Percentiles rank a stretch among this genome's conserved stretches.
These are phyloP conservation scores for Hylia prasina DNA, from an alignment of 2,113 vertebrate genomes.

Conservation along the genomic window DNA sequence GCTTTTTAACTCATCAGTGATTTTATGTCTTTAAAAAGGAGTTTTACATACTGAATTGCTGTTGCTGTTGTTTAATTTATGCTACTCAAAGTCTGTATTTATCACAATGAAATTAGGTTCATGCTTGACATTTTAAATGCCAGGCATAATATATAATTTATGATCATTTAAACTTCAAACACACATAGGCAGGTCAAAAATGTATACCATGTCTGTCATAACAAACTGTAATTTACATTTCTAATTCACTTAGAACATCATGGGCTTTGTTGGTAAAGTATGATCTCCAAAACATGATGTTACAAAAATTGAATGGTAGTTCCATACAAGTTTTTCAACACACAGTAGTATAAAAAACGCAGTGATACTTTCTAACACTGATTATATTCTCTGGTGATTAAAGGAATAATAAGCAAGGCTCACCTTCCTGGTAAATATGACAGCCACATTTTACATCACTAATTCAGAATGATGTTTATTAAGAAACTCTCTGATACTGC, in stretches of 20 bases:
- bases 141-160: neutral
- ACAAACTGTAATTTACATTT: neutral
- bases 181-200: neutral
- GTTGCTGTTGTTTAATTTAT: neutral
- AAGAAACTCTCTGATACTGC: neutral
- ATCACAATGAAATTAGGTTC: neutral
- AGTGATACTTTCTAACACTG: neutral
- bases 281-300: neutral
- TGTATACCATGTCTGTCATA: neutral
- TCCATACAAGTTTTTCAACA: neutral
- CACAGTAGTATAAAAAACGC: neutral
- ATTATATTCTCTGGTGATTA: neutral
- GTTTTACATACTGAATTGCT: neutral
- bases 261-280: neutral
- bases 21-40: neutral
- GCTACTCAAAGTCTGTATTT: neutral
- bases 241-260: neutral
- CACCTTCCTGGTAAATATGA: neutral
- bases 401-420: neutral
- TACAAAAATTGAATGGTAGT: neutral
- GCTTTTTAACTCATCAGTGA: neutral
- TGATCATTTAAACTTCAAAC: neutral
- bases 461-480: neutral
- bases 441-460: neutral
- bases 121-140: slow-evolving; percentile 7